Evolutionary conservation across 2,797 vertebrate genomes (phyloP).

Genomic region (Meriones psammophilus): DNA sequence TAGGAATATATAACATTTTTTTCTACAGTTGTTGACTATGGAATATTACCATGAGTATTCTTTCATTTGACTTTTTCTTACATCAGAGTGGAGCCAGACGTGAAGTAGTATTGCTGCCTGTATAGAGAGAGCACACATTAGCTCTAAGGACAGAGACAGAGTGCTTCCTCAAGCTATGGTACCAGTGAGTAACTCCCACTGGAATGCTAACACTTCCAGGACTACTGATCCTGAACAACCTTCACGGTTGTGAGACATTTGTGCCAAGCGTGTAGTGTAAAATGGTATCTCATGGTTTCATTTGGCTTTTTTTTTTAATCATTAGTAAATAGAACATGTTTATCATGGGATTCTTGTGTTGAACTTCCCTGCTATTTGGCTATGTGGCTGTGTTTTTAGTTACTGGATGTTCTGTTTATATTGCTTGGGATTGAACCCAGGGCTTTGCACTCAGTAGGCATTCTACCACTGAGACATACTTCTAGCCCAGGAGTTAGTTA

Average conservation of each 20-base stretch:
- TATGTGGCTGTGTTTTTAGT: slow-evolving; percentile 9
- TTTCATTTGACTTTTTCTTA: background rate
- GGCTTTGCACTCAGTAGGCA: background rate
- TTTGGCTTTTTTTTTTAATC: background rate
- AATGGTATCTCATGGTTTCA: slow-evolving; percentile 22
- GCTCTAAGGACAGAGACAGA: background rate
- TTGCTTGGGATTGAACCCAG: background rate
- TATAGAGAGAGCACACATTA: background rate
- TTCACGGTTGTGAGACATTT: background rate
- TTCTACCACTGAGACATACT: background rate
- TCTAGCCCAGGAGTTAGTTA: background rate
- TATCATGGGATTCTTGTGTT: background rate
- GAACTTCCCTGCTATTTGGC: background rate
- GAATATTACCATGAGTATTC: background rate
- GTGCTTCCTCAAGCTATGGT: background rate
- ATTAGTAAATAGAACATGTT: background rate
- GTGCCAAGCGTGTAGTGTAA: background rate
- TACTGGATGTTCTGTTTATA: background rate
- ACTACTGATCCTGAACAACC: background rate
- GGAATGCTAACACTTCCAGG: background rate
- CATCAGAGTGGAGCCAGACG: background rate
- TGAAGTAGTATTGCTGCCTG: background rate
- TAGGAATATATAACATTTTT: background rate
- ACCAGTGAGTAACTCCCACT: background rate
- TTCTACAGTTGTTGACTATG: background rate